Evolutionary conservation across 2,888 invertebrate species (phyloP).

Genomic region (Himalopsyche japonica): DNA sequence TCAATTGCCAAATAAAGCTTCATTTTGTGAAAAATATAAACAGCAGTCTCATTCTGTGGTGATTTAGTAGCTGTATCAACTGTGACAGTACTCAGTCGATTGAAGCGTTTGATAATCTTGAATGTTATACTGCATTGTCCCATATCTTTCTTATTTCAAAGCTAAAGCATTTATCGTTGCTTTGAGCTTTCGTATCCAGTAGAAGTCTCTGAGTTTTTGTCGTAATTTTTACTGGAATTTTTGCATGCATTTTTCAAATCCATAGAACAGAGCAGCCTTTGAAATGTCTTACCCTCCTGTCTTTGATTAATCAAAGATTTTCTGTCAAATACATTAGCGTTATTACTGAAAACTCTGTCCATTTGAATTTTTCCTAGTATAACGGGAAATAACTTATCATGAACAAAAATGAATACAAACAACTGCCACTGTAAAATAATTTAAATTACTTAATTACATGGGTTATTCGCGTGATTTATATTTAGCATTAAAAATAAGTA

Average conservation of each 20-base stretch:
- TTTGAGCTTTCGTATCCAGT: neutral
- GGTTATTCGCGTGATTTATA: no score
- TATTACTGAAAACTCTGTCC: neutral
- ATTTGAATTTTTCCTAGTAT: neutral
- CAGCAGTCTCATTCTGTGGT: no score
- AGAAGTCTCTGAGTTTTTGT: neutral
- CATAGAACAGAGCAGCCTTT: neutral
- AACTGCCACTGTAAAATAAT: no score
- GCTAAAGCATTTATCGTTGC: neutral
- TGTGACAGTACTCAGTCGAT: no score
- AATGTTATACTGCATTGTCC: neutral
- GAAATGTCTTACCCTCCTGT: neutral
- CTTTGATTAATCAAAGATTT: neutral
- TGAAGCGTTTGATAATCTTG: neutral
- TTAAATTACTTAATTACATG: no score
- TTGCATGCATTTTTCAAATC: neutral
- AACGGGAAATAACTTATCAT: neutral
- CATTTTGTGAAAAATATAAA: no score
- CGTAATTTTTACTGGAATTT: neutral
- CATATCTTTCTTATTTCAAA: neutral
- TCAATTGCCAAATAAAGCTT: no score
- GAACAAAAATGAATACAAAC: no score
- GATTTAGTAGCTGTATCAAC: no score
- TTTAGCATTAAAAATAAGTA: no score
- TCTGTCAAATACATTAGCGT: neutral